These are phyloP conservation scores for Pseudomyrmex dendroicus DNA, from an alignment of 1,140 invertebrate genomes.

Conservation along the genomic window DNA sequence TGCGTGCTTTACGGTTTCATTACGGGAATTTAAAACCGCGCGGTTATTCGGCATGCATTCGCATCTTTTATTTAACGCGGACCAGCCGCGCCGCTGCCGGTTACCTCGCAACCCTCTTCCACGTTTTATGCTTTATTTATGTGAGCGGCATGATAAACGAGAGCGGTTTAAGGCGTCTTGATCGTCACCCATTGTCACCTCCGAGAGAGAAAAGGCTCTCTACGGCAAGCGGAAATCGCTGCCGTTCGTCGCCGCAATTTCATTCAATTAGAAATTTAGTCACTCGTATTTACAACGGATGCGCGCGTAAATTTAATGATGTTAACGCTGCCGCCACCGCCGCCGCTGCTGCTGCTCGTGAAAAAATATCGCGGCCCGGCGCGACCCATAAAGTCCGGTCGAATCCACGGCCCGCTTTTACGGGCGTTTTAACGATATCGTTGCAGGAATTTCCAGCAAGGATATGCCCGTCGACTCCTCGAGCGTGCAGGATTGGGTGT, in stretches of 20 bases:
- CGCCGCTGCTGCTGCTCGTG: background rate
- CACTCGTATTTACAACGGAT: conserved; percentile 17
- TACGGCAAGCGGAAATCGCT: background rate
- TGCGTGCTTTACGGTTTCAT: conserved; percentile 69
- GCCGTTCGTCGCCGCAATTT: background rate
- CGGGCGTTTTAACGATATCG: conserved; percentile 60
- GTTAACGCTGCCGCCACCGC: conserved; percentile 20
- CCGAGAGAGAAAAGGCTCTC: background rate
- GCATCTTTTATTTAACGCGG: conserved; percentile 60
- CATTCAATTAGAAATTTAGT: conserved; percentile 43
- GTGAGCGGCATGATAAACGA: conserved; percentile 39
- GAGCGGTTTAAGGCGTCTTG: conserved; percentile 7
- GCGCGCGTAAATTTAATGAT: conserved; percentile 37
- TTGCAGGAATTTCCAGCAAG: conserved; percentile 52
- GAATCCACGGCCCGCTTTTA: conserved; percentile 54
- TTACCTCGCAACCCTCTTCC: background rate
- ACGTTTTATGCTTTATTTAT: conserved; percentile 47
- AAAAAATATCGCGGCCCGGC: conserved; percentile 28
- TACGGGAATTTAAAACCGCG: conserved; percentile 67
- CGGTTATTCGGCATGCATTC: conserved; percentile 50
- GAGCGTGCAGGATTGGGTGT: conserved; percentile 3
- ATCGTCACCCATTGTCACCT: conserved; percentile 26
- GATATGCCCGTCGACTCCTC: conserved; percentile 10
- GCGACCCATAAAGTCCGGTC: conserved; percentile 45
- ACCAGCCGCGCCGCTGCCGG: conserved; percentile 25